Evolutionary conservation across 1,140 invertebrate species (phyloP).

Genomic region (Pygmarrhopalites habei): DNA sequence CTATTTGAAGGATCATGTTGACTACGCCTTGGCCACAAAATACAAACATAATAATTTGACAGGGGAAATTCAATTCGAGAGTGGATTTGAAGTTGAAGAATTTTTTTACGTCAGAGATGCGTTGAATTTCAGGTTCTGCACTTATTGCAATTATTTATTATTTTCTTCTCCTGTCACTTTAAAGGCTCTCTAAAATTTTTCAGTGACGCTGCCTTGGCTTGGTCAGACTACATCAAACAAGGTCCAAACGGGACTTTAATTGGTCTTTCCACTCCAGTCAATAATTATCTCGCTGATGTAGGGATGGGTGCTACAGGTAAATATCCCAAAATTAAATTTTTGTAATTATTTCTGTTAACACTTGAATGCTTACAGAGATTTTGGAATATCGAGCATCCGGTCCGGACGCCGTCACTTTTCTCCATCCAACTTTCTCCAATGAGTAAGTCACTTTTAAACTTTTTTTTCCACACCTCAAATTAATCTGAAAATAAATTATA

Average conservation of each 20-base stretch:
- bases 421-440: slow-evolving; percentile 13
- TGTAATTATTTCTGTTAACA: too few relatives aligned
- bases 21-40: background rate
- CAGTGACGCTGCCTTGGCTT: slow-evolving; percentile 8
- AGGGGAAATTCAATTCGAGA: slow-evolving; percentile 12
- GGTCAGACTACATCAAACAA: slow-evolving; percentile 12
- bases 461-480: slow-evolving; percentile 11
- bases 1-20: background rate
- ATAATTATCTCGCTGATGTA: slow-evolving; percentile 22
- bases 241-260: slow-evolving; percentile 19
- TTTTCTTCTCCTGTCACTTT: too few relatives aligned
- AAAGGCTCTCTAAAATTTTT: background rate
- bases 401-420: slow-evolving; percentile 7
- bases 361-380: slow-evolving; percentile 15
- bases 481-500: background rate
- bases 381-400: slow-evolving; percentile 6
- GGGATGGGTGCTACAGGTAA: slow-evolving; percentile 21
- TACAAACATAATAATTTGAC: background rate
- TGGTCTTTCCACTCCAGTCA: slow-evolving; percentile 22
- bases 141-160: background rate
- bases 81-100: slow-evolving; percentile 24
- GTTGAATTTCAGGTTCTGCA: slow-evolving; percentile 28
- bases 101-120: slow-evolving; percentile 24
- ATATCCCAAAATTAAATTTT: too few relatives aligned
- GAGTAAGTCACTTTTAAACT: slow-evolving; percentile 14